Conservation (phyloP, 2,888 invertebrate genomes). For the Encarsia formosa region DNA sequence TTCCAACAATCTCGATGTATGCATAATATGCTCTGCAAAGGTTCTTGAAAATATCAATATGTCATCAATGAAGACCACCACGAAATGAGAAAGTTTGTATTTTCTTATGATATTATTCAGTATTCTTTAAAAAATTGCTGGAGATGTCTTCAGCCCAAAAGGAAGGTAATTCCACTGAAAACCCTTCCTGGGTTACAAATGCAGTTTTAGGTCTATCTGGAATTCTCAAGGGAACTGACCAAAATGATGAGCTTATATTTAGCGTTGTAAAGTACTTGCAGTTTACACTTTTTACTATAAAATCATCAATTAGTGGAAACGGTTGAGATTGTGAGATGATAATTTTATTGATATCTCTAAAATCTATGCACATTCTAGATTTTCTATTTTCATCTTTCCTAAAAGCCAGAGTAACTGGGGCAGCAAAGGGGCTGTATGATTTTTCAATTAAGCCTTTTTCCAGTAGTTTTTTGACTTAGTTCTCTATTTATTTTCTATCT, state of each 20-base stretch:
- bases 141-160: no score
- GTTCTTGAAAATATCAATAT: background rate
- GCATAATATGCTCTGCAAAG: background rate
- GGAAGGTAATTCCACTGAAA: background rate
- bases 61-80: background rate
- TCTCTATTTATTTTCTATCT: background rate
- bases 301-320: background rate
- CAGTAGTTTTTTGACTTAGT: background rate
- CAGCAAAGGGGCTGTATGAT: background rate
- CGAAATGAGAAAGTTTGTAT: background rate
- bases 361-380: background rate
- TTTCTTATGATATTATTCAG: no score
- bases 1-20: background rate
- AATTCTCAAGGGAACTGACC: background rate
- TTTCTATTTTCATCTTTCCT: background rate
- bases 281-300: no score
- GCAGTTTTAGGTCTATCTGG: background rate
- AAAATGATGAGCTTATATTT: background rate
- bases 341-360: background rate
- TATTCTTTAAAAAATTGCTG: no score
- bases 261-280: no score
- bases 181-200: background rate
- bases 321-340: background rate
- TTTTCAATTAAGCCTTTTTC: background rate
- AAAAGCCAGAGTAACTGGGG: background rate